Percentiles rank a stretch among this genome's conserved stretches.
Conservation (phyloP, 2,113 vertebrate species). For the Sarotherodon lohbergeri region DNA sequence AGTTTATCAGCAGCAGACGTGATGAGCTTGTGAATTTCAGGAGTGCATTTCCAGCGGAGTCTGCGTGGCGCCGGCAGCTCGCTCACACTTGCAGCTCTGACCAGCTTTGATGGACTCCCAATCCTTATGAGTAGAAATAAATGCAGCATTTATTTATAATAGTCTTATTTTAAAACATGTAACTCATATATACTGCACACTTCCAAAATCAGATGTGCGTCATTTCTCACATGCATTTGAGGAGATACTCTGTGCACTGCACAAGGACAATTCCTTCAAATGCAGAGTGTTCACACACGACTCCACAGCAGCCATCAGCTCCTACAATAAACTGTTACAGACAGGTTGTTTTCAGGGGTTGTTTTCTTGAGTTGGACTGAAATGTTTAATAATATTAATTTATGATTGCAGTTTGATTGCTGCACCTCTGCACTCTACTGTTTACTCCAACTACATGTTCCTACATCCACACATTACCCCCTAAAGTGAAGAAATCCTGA, state of each 20-base stretch:
- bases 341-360: not conserved
- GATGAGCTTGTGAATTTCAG: slow-evolving; percentile 82
- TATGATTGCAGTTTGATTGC: not conserved
- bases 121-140: slow-evolving; percentile 63
- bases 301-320: slow-evolving; percentile 86
- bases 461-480: not conserved
- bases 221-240: slow-evolving; percentile 87
- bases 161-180: not conserved
- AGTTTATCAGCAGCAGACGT: slow-evolving; percentile 83
- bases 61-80: slow-evolving; percentile 87
- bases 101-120: slow-evolving; percentile 81
- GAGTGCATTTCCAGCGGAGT: slow-evolving; percentile 91
- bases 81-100: slow-evolving; percentile 86
- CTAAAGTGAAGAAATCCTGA: not conserved
- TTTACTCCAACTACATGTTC: not conserved
- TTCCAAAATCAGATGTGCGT: not conserved
- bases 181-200: not conserved
- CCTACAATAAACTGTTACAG: slow-evolving; percentile 86
- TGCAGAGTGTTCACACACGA: slow-evolving; percentile 92
- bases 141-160: not conserved
- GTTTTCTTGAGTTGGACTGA: not conserved
- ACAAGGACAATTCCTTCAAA: slow-evolving; percentile 96
- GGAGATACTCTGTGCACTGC: slow-evolving; percentile 89
- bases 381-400: not conserved
- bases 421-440: not conserved